Evolutionary conservation across 2,797 vertebrate species (phyloP), one percentile per base, ranked within the genome.

Genomic region (Gadopsis marmoratus): DNA sequence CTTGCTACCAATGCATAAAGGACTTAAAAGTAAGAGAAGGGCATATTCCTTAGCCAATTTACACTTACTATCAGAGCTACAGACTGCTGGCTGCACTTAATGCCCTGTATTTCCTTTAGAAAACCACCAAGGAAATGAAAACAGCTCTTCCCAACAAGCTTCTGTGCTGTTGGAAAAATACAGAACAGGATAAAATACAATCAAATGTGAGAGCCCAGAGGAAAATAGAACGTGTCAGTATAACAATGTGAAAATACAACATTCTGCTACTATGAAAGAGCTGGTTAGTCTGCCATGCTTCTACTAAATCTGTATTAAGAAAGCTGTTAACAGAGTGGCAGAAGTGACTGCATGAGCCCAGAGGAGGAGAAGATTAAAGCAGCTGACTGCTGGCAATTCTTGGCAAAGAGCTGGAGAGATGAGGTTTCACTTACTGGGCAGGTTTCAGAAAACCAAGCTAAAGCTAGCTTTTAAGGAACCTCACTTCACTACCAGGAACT

Each of bases 361-460:
- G 43, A 33, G 71, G 29, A 56, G 80, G 76, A 78, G 63, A 78
- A 70, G 71, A 64, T 79, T 82, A 79, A 19, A 88, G 66, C 84
- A 89, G 81, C 81, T 89, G 84, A 70, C 75, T 77, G 75, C 72
- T 75, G 79, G 51, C 66, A 85, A 56, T 71, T 66, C 47, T 72
- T 85, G 84, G 84, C 80, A 67, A 35, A 53, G 72, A 82, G 66
- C 66, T 76, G 37, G 12, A 66, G 56, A 73, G 89, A 92, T 91
- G 79, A 82, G 50, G 84, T 92, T 92, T 92, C 88, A 90, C 81
- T 84, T 71, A 83, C 65, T 43, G 70, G 54, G 86, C 86, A 90
- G 63, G 29, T 86, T 80, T 86, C 62, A 81, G 69, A 82, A 74
- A 85, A 79, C 47, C 69, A 67, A 84, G 66, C 64, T 65, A 26